Evolutionary conservation across 1,140 invertebrate genomes (phyloP).

Genomic region (Bombus turneri): DNA sequence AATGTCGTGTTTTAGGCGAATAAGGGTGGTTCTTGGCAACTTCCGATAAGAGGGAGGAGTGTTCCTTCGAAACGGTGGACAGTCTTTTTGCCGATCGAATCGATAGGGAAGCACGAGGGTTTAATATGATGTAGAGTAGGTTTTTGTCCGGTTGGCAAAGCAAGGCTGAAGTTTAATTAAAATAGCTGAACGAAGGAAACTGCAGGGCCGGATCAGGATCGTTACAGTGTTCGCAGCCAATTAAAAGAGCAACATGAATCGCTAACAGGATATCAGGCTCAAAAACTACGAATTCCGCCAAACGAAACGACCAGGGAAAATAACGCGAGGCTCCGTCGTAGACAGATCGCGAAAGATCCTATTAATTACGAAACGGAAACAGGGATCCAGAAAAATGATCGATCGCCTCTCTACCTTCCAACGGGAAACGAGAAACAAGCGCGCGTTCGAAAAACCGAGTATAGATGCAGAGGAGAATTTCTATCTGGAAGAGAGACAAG

Average conservation of each 20-base stretch:
- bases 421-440: conserved; percentile 3
- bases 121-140: neutral
- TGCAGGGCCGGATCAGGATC: neutral
- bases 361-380: conserved; percentile 17
- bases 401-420: neutral
- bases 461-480: neutral
- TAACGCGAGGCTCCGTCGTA: neutral
- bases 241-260: neutral
- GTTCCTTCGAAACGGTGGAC: neutral
- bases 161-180: conserved; percentile 1
- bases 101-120: neutral
- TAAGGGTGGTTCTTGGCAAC: neutral
- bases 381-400: conserved; percentile 11
- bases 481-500: neutral
- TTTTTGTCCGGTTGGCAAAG: neutral
- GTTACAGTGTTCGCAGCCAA: neutral
- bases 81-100: neutral
- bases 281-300: conserved; percentile 7
- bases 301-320: neutral
- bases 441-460: neutral
- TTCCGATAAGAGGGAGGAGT: neutral
- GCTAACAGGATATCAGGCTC: neutral
- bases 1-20: too few relatives aligned
- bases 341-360: neutral
- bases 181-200: neutral